Evolutionary conservation across 2,888 invertebrate genomes (phyloP).

Genomic region (Lithophane leautieri): DNA sequence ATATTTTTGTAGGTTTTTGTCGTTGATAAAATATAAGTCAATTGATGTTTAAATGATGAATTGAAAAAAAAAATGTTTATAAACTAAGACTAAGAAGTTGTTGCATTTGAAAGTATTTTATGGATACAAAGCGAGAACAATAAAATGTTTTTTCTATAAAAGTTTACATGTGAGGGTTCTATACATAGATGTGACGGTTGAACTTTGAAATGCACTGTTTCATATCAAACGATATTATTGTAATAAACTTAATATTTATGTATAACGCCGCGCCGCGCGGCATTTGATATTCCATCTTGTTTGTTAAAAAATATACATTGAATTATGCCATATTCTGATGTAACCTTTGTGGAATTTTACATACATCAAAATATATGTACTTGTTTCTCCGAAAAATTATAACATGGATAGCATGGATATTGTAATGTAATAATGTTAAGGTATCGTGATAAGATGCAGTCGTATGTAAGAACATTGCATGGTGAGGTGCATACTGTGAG

Average conservation of each 20-base stretch:
- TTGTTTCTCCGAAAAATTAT: constrained; percentile 76
- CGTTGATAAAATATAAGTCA: constrained; percentile 89
- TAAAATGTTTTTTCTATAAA: constrained; percentile 90
- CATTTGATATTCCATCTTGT: constrained; percentile 87
- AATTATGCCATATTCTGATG: constrained; percentile 76
- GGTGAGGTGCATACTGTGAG: constrained; percentile 60
- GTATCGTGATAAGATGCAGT: constrained; percentile 79
- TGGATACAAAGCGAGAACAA: constrained; percentile 90
- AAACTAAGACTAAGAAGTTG: constrained; percentile 89
- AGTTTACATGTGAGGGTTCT: constrained; percentile 87
- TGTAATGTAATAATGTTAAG: constrained; percentile 78
- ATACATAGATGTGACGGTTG: constrained; percentile 81
- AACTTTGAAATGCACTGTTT: constrained; percentile 85
- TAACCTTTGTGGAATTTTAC: constrained; percentile 70
- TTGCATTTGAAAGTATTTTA: constrained; percentile 91
- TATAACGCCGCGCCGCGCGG: constrained; percentile 79
- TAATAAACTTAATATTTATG: constrained; percentile 72
- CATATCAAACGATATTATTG: constrained; percentile 87
- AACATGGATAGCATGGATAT: constrained; percentile 81
- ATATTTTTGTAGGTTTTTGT: constrained; percentile 90
- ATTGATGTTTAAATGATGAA: constrained; percentile 88
- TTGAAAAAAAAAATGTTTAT: constrained; percentile 89
- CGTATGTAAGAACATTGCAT: constrained; percentile 76
- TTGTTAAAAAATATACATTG: constrained; percentile 85
- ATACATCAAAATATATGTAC: constrained; percentile 63